Conservation (phyloP, 2,888 invertebrate species). For the Linnaemya tessellans region DNA sequence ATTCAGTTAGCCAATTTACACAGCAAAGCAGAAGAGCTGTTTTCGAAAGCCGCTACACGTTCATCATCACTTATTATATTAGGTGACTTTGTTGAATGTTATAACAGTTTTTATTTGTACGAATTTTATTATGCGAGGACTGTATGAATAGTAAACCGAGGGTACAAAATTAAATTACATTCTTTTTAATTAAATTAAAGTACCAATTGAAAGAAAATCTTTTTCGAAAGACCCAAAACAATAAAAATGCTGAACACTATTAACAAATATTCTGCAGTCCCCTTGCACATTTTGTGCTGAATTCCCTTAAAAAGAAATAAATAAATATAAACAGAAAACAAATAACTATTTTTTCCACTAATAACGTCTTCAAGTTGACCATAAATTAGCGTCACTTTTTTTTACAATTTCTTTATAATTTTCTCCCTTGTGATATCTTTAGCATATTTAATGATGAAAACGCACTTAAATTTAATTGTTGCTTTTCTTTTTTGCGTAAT, state of each 20-base stretch:
- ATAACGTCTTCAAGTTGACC: constrained; percentile 7
- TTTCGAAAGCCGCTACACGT: no score
- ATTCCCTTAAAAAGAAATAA: constrained; percentile 10
- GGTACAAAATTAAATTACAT: no score
- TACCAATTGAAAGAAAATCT: no score
- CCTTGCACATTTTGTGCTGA: neutral
- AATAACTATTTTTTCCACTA: neutral
- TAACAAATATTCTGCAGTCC: neutral
- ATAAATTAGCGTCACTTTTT: constrained; percentile 43
- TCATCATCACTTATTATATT: no score
- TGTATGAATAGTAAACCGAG: neutral
- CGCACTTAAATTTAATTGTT: constrained; percentile 6
- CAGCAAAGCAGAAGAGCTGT: no score
- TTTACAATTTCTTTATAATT: constrained; percentile 62
- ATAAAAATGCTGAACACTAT: no score
- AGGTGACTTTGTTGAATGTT: no score
- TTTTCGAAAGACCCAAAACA: no score
- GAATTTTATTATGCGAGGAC: no score
- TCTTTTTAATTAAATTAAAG: no score
- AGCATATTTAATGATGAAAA: constrained; percentile 56
- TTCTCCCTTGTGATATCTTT: constrained; percentile 19
- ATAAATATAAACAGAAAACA: neutral
- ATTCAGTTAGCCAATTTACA: no score
- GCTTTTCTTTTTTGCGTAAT: constrained; percentile 17
- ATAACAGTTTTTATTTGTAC: no score